Percentiles rank a stretch among this genome's conserved stretches.
These are phyloP conservation scores for Coreius guichenoti DNA, from an alignment of 2,797 vertebrate species.

Conservation along the genomic window DNA sequence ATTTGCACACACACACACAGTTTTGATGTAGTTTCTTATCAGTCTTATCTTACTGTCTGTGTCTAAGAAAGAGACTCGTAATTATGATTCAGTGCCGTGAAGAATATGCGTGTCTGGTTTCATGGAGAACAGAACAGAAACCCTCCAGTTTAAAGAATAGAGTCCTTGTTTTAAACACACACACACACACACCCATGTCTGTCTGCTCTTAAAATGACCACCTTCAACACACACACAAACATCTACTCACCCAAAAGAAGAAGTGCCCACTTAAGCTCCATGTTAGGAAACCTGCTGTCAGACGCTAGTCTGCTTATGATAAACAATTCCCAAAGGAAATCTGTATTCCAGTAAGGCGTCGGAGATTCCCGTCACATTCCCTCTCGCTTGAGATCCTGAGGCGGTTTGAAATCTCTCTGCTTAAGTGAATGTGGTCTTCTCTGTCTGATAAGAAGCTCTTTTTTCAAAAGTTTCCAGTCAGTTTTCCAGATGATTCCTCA, in stretches of 20 bases:
- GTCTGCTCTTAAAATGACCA: neutral
- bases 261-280: slow-evolving; percentile 61
- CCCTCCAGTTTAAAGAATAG: neutral
- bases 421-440: neutral
- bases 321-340: neutral
- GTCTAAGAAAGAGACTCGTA: neutral
- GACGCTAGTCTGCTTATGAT: neutral
- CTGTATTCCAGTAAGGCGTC: neutral
- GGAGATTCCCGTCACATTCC: neutral
- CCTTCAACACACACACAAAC: neutral
- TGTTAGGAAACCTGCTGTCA: slow-evolving; percentile 40
- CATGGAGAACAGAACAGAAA: neutral
- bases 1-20: neutral
- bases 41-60: neutral
- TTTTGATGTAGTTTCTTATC: neutral
- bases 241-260: slow-evolving; percentile 69
- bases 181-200: neutral
- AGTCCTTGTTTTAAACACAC: slow-evolving; percentile 17
- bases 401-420: neutral
- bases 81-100: neutral
- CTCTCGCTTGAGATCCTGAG: neutral
- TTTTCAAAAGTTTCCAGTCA: neutral
- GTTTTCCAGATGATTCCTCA: slow-evolving; percentile 17
- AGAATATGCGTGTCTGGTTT: neutral
- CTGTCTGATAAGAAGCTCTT: neutral